Conservation (phyloP, 2,888 invertebrate species). For the Drosophila meridionalis region DNA sequence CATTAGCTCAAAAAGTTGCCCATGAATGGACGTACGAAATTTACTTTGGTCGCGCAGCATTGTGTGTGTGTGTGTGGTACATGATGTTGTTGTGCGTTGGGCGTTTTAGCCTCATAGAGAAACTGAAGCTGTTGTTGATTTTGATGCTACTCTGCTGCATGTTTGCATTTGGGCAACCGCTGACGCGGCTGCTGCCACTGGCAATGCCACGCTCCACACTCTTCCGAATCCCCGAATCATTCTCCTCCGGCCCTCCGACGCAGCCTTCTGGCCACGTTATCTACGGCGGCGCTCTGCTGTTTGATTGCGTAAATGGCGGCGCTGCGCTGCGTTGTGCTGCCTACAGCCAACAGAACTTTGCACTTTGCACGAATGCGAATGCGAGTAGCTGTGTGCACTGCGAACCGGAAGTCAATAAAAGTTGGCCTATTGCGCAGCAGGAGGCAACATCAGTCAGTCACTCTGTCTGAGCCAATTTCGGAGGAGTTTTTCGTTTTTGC, state of each 20-base stretch:
- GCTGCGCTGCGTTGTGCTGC: conserved; percentile 17
- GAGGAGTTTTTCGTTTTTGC: background rate
- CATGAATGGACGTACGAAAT: conserved; percentile 58
- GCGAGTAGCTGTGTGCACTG: conserved; percentile 9
- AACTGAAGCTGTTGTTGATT: conserved; percentile 58
- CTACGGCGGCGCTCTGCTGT: conserved; percentile 27
- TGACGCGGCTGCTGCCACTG: conserved; percentile 35
- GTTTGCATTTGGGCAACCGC: conserved; percentile 63
- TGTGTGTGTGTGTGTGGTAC: background rate
- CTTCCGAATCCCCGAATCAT: no score
- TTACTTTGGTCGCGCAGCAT: conserved; percentile 42
- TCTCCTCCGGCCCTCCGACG: background rate
- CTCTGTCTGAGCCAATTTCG: conserved; percentile 16
- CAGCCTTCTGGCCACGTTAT: background rate
- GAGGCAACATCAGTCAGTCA: conserved; percentile 6
- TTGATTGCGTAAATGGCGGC: conserved; percentile 61
- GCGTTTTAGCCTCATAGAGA: background rate
- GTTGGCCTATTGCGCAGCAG: conserved; percentile 63
- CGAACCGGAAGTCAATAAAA: conserved; percentile 75
- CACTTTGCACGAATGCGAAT: conserved; percentile 57
- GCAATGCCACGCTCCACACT: background rate
- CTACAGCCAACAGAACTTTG: conserved; percentile 48
- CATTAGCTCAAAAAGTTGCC: conserved; percentile 64
- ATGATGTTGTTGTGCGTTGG: background rate
- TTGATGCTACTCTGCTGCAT: conserved; percentile 43